These are phyloP conservation scores for Brachionus koreanus DNA, from an alignment of 1,140 invertebrate genomes.

Conservation along the genomic window DNA sequence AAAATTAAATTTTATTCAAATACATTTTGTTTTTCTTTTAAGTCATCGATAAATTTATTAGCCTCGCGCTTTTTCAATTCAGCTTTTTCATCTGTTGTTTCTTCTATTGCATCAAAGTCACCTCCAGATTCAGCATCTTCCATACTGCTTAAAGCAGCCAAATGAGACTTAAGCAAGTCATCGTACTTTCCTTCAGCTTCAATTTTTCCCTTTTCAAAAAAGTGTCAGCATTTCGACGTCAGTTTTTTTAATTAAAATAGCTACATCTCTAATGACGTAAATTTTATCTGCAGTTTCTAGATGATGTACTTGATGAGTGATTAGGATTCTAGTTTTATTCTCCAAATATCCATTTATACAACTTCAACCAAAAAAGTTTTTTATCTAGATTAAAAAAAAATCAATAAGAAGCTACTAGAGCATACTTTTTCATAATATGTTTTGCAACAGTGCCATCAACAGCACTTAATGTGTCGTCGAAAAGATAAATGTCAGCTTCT, in stretches of 20 bases:
- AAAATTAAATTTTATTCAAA: background rate
- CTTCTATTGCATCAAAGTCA: constrained; percentile 13
- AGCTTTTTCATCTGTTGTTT: background rate
- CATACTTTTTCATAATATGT: constrained; percentile 66
- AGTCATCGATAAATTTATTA: background rate
- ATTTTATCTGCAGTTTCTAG: constrained; percentile 71
- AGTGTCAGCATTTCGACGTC: background rate
- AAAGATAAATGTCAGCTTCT: constrained; percentile 72
- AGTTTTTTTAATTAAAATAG: background rate
- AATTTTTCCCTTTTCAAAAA: constrained; percentile 49
- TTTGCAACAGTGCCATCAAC: constrained; percentile 76
- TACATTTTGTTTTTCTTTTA: constrained; percentile 35
- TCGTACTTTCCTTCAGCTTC: constrained; percentile 56
- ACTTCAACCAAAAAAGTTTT: constrained; percentile 48
- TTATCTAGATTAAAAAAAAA: background rate
- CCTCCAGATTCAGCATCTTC: constrained; percentile 48
- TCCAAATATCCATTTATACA: constrained; percentile 65
- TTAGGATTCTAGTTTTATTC: constrained; percentile 72
- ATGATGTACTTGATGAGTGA: constrained; percentile 80
- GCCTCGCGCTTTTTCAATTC: background rate
- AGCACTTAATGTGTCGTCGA: constrained; percentile 77
- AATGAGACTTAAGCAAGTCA: constrained; percentile 55
- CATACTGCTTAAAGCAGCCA: constrained; percentile 54
- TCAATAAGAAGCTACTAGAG: background rate
- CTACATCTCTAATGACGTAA: constrained; percentile 31